These are phyloP conservation scores for Theretra japonica DNA, from an alignment of 2,888 invertebrate genomes.

Conservation along the genomic window DNA sequence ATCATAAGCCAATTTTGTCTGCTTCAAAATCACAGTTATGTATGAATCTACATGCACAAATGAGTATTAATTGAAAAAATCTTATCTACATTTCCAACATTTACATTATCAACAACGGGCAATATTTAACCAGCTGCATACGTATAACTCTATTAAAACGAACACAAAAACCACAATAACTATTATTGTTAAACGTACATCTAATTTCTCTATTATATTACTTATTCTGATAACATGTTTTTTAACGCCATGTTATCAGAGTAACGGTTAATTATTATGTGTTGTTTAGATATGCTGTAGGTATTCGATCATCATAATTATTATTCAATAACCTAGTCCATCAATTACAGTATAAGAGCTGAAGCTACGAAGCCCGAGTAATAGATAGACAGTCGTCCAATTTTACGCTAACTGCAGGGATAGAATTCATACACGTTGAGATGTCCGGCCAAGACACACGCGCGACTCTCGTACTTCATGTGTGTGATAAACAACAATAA, in stretches of 20 bases:
- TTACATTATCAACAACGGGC: neutral
- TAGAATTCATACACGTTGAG: conserved; percentile 65
- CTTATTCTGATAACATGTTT: neutral
- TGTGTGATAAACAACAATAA: conserved; percentile 41
- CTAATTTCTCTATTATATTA: neutral
- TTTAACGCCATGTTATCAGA: neutral
- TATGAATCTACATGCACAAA: too few relatives aligned
- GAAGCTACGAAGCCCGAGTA: conserved; percentile 17
- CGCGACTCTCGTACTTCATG: conserved; percentile 46
- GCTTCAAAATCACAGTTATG: too few relatives aligned
- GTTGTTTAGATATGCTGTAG: neutral
- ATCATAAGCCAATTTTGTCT: too few relatives aligned
- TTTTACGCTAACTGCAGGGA: conserved; percentile 42
- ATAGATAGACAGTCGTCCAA: conserved; percentile 36
- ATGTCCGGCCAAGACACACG: conserved; percentile 69
- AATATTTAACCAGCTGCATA: neutral
- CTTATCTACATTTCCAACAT: neutral
- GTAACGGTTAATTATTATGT: neutral
- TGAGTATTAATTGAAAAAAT: neutral
- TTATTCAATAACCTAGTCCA: conserved; percentile 26
- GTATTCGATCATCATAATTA: conserved; percentile 8
- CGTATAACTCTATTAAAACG: neutral
- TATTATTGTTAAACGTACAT: neutral
- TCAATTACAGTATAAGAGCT: conserved; percentile 24
- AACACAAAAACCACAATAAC: neutral